Percentiles rank a stretch among this genome's conserved stretches.
Conservation (phyloP, 2,797 vertebrate species). For the Arctocebus calabarensis region DNA sequence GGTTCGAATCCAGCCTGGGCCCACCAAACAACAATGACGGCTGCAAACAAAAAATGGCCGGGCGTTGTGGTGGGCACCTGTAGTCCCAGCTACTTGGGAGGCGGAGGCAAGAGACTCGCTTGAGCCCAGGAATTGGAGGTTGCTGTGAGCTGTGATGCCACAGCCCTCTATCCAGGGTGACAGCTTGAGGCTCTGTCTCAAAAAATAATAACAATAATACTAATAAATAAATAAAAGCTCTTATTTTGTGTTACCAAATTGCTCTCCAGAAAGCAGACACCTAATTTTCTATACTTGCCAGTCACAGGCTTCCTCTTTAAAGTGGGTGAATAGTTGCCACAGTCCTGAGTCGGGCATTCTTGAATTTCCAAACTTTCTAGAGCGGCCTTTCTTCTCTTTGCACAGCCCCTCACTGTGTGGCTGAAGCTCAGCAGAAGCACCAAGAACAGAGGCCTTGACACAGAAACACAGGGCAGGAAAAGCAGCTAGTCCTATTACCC, state of each 20-base stretch:
- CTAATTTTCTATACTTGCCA: not conserved
- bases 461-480: not conserved
- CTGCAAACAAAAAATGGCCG: no score
- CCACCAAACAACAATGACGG: no score
- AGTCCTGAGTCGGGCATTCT: not conserved
- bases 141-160: no score
- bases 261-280: not conserved
- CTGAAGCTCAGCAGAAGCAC: not conserved
- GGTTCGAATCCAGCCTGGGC: no score
- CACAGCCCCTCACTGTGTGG: not conserved
- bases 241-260: slow-evolving; percentile 28
- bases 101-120: no score
- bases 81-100: no score
- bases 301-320: not conserved
- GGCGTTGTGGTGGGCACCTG: no score
- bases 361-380: not conserved
- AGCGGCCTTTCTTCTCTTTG: not conserved
- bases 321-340: not conserved
- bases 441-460: not conserved
- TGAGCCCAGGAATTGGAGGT: no score
- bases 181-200: no score
- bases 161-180: no score
- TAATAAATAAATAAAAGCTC: no score
- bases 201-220: no score
- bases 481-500: not conserved